Evolutionary conservation across 2,113 vertebrate genomes (phyloP).

Genomic region (Hippocampus barbouri): DNA sequence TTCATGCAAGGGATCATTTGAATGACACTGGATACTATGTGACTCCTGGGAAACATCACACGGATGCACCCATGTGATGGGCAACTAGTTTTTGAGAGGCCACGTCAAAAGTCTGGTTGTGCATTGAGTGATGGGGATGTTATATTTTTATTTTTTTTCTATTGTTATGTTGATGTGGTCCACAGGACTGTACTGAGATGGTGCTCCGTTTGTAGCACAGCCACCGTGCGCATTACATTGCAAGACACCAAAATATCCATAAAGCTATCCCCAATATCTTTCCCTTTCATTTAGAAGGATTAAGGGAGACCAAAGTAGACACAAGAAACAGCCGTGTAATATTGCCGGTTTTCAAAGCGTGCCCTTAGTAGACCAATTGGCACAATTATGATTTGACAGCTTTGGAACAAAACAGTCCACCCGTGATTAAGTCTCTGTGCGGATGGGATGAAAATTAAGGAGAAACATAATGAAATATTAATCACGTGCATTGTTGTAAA

Average conservation of each 20-base stretch:
- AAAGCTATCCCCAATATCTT: slow-evolving; percentile 25
- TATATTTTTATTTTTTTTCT: neutral
- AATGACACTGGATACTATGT: slow-evolving; percentile 32
- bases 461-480: neutral
- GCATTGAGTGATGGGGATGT: neutral
- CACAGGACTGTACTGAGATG: slow-evolving; percentile 7
- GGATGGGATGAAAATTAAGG: neutral
- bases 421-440: neutral
- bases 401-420: neutral
- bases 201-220: slow-evolving; percentile 32
- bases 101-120: neutral
- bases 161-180: slow-evolving; percentile 6
- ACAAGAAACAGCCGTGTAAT: neutral
- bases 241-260: slow-evolving; percentile 38
- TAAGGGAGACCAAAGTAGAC: neutral
- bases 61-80: neutral
- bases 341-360: neutral
- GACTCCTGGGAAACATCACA: slow-evolving; percentile 29
- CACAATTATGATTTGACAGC: neutral
- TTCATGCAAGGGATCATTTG: slow-evolving; percentile 31
- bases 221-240: slow-evolving; percentile 51
- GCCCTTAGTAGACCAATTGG: neutral
- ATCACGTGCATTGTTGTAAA: neutral
- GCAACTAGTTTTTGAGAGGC: neutral
- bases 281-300: neutral